These are phyloP conservation scores for Drosophila kanekoi DNA, from an alignment of 2,888 invertebrate genomes.

Conservation along the genomic window DNA sequence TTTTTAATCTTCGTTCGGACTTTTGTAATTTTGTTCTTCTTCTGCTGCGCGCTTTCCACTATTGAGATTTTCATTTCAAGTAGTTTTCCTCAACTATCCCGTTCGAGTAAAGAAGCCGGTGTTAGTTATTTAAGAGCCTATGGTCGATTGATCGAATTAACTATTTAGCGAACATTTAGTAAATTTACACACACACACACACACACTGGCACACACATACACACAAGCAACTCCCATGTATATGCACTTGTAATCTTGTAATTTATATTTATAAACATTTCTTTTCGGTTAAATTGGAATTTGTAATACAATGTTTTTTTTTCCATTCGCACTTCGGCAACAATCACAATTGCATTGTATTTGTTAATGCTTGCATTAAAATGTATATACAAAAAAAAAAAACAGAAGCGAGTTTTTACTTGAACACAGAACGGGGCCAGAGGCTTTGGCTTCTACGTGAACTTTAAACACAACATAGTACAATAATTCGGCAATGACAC, in stretches of 20 bases:
- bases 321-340: constrained; percentile 17
- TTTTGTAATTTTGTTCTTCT: constrained; percentile 33
- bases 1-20: neutral
- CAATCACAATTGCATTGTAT: constrained; percentile 34
- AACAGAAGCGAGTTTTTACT: constrained; percentile 20
- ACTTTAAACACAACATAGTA: too few species aligned
- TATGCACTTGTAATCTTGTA: constrained; percentile 38
- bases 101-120: constrained; percentile 32
- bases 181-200: constrained; percentile 35
- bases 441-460: too few species aligned
- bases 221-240: constrained; percentile 13
- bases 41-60: constrained; percentile 21
- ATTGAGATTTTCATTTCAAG: neutral
- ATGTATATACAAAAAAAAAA: constrained; percentile 58
- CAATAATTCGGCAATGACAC: too few species aligned
- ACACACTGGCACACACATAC: constrained; percentile 13
- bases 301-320: constrained; percentile 47
- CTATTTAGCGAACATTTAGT: constrained; percentile 47
- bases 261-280: constrained; percentile 40
- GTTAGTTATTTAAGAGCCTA: constrained; percentile 50
- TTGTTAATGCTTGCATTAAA: constrained; percentile 56
- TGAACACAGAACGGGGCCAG: too few species aligned
- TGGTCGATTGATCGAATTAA: constrained; percentile 15
- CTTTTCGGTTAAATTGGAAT: constrained; percentile 56
- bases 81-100: neutral